Conservation (phyloP, 1,140 invertebrate species). For the Pollicipes pollicipes region DNA sequence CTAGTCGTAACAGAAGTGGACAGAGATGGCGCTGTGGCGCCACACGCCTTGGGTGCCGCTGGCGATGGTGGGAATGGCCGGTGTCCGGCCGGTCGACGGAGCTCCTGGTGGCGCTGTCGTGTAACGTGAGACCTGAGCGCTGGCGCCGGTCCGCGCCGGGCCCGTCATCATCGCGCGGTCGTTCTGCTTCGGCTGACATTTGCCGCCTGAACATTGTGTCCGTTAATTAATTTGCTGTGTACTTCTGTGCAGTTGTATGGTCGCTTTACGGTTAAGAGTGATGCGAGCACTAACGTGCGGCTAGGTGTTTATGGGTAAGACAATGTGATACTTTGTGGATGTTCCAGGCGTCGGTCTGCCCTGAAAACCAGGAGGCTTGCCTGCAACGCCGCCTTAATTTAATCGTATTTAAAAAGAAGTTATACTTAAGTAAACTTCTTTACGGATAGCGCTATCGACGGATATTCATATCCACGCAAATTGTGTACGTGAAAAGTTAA, state of each 20-base stretch:
- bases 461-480: too few species aligned
- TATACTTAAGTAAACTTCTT: too few species aligned
- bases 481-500: too few species aligned
- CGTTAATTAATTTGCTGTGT: neutral
- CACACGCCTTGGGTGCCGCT: too few species aligned
- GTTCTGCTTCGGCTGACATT: neutral
- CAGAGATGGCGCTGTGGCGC: neutral
- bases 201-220: neutral
- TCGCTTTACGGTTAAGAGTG: neutral
- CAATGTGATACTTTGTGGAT: neutral
- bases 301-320: neutral
- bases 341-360: too few species aligned
- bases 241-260: neutral
- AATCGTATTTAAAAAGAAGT: neutral
- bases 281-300: neutral
- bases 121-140: neutral
- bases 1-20: neutral
- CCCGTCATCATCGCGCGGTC: neutral
- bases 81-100: neutral
- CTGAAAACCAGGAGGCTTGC: too few species aligned
- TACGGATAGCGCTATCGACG: too few species aligned
- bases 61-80: too few species aligned
- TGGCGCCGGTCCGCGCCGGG: too few species aligned
- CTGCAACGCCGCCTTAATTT: neutral
- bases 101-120: neutral